Base-by-base conservation (phyloP, 64 coral and sea anemone genomes). In the Trachythela sp. region DNA sequence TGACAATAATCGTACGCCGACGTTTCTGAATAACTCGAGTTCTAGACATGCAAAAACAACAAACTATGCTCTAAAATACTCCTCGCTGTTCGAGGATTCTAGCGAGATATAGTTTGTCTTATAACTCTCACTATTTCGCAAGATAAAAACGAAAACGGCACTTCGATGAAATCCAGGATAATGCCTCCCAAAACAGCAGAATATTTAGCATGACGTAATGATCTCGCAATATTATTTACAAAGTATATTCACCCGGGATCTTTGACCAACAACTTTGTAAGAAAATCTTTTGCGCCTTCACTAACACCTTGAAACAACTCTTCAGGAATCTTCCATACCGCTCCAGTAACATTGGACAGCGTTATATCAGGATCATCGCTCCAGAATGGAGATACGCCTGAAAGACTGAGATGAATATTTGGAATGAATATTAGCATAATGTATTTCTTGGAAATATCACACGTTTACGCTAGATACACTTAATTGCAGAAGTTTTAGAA, bases 371-470 rank as follows among this genome's bases (percentile, higher is more conserved):
- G 91, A 51, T 83, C 90, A 1, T 88, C 87, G 48, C 83, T 59
- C 41, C 94, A 54, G 54, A 97, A 97, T 30, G 95, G 95, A 49
- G 95, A 97, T 26, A 90, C 87, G 10, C 95, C 95, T 20, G 92
- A 87, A 26, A 97, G 85, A 88, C 93, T 97, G n/a, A 8, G 83
- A 27, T 34, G 13, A 29, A 37, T 0, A 60, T 45, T 13, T 49
- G 13, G 0, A 48, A 33, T 22, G 70, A 31, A 3, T 36, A 31
- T 22, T n/a, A 68, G 30, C 20, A 22, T 14, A 68, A 31, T n/a
- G n/a, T n/a, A n/a, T n/a, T 31, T 31, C 59, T 31, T 3, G 14
- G 14, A 5, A 2, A 4, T n/a, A 4, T 6, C 3, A 31, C 3
- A 68, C 2, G 20, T 68, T 68, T 68, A 68, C 14, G 20, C 59